Percentiles rank a stretch among this genome's conserved stretches.
Conservation (phyloP, 2,888 invertebrate species). For the Tinea pellionella region DNA sequence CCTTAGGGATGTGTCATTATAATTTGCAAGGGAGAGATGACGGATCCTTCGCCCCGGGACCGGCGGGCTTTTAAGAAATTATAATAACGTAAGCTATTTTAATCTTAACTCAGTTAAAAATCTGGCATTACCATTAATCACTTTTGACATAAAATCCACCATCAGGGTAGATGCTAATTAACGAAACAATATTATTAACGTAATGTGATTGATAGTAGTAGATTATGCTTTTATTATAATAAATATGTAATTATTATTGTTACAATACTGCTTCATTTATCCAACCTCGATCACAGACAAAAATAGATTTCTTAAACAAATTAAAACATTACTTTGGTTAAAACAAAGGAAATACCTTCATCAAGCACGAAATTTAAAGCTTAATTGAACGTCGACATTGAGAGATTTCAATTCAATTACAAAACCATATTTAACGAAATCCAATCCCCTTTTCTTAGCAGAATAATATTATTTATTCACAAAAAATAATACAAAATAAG, state of each 20-base stretch:
- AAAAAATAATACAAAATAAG: conserved; percentile 68
- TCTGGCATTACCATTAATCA: conserved; percentile 68
- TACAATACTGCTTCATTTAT: not conserved
- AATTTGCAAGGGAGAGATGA: conserved; percentile 64
- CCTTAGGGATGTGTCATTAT: conserved; percentile 65
- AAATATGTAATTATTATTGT: not conserved
- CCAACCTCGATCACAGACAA: not conserved
- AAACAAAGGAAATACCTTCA: conserved; percentile 61
- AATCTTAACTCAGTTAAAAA: conserved; percentile 70
- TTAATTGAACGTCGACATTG: conserved; percentile 70
- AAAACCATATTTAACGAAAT: conserved; percentile 71
- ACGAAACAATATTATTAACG: conserved; percentile 21
- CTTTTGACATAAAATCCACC: conserved; percentile 53
- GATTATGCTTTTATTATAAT: not conserved
- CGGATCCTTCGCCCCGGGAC: conserved; percentile 56
- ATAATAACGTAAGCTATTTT: conserved; percentile 67
- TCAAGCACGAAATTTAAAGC: conserved; percentile 57
- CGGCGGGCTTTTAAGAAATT: conserved; percentile 35
- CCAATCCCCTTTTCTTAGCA: conserved; percentile 64
- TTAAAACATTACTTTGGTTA: conserved; percentile 45
- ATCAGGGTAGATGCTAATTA: conserved; percentile 53
- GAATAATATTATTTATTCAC: conserved; percentile 70
- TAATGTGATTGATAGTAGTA: not conserved
- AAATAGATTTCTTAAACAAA: conserved; percentile 28
- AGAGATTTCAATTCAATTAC: conserved; percentile 71